These are phyloP conservation scores for Fukomys damarensis DNA, from an alignment of 2,113 vertebrate species.

Conservation along the genomic window DNA sequence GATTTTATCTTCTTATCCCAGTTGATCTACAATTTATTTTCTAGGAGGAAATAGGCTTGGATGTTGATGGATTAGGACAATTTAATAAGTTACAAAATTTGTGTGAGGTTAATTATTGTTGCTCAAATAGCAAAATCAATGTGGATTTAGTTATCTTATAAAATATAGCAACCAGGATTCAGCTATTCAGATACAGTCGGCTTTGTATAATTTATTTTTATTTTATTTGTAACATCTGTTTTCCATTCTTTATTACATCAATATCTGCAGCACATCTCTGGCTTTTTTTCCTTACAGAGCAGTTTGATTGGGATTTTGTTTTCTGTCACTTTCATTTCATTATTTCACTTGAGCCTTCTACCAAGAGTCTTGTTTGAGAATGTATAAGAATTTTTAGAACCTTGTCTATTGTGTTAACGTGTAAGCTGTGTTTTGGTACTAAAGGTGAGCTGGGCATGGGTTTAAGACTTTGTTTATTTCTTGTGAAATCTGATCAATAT, in stretches of 20 bases:
- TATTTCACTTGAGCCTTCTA: neutral
- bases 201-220: neutral
- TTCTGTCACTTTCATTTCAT: neutral
- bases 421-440: neutral
- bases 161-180: neutral
- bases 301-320: neutral
- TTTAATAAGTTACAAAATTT: slow-evolving; percentile 35
- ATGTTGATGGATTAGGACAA: neutral
- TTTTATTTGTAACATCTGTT: neutral
- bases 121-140: neutral
- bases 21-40: neutral
- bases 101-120: slow-evolving; percentile 25
- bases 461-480: neutral
- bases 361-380: neutral
- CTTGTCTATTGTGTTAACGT: neutral
- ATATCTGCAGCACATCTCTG: neutral
- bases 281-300: neutral
- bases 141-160: neutral
- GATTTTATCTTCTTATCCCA: neutral
- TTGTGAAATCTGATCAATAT: neutral
- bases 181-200: neutral
- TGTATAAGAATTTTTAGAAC: neutral
- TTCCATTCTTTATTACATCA: neutral
- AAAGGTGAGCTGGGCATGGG: neutral
- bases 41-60: neutral